These are phyloP conservation scores for Denticeps clupeoides DNA, from an alignment of 2,797 vertebrate species.

Conservation along the genomic window DNA sequence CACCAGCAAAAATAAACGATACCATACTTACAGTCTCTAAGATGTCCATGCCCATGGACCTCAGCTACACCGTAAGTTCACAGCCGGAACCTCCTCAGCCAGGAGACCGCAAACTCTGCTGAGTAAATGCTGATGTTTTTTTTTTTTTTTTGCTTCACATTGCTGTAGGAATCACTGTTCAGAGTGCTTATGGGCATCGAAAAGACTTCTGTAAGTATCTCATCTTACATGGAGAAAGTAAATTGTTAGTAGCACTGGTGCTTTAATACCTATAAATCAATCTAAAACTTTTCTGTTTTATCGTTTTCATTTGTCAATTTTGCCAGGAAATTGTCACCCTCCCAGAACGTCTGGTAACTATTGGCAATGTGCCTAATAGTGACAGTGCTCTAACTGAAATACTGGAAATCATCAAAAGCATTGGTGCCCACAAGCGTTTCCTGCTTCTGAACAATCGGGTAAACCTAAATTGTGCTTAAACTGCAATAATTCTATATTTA, in stretches of 20 bases:
- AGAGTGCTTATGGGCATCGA: conserved; percentile 55
- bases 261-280: too few relatives aligned
- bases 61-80: conserved; percentile 56
- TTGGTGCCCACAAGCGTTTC: conserved; percentile 58
- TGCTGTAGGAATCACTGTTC: conserved; percentile 61
- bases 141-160: conserved; percentile 4
- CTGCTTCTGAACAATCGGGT: conserved; percentile 63
- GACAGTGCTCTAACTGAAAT: conserved; percentile 51
- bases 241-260: too few relatives aligned
- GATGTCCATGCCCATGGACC: conserved; percentile 42
- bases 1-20: conserved; percentile 56
- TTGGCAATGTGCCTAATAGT: conserved; percentile 56
- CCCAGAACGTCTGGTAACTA: conserved; percentile 49
- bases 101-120: too few relatives aligned
- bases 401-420: conserved; percentile 56
- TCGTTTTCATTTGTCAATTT: neutral
- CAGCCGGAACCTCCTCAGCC: neutral
- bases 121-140: too few relatives aligned
- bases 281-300: neutral
- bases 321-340: conserved; percentile 21
- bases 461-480: conserved; percentile 3
- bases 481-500: too few relatives aligned
- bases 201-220: conserved; percentile 51
- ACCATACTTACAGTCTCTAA: conserved; percentile 52
- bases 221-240: neutral